phyloP scores from a whole-genome alignment of 2,888 invertebrate genomes.

The Pseudococcus jackbeardsleyi region DNA sequence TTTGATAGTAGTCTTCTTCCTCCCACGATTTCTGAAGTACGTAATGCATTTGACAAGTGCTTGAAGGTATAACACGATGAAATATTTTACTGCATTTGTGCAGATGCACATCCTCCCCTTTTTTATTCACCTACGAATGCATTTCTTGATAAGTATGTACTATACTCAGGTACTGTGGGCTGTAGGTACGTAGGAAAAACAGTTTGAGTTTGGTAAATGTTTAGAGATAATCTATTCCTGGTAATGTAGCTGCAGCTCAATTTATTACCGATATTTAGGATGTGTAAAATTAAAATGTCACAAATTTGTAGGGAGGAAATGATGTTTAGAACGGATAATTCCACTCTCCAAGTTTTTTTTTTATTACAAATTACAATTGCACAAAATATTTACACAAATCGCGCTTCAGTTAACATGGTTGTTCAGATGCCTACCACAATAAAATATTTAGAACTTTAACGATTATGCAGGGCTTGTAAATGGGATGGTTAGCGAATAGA shows the following conservation, averaged over 20 bases:
- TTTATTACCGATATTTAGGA: slow-evolving; percentile 37
- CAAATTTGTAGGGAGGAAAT: not conserved
- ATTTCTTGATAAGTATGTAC: not conserved
- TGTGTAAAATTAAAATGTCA: slow-evolving; percentile 18
- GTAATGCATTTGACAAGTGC: not conserved
- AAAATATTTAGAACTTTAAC: not conserved
- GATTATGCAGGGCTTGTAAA: not conserved
- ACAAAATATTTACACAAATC: slow-evolving; percentile 21
- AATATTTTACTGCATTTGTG: slow-evolving; percentile 9
- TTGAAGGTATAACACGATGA: not conserved
- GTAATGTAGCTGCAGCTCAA: not conserved
- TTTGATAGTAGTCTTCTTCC: not conserved
- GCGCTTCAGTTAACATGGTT: not conserved
- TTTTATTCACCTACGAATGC: not conserved
- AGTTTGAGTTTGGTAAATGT: not conserved
- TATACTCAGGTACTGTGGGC: not conserved
- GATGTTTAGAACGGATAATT: not conserved
- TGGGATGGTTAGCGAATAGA: not conserved
- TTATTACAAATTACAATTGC: slow-evolving; percentile 16
- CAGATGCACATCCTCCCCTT: not conserved
- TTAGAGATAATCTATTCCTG: not conserved
- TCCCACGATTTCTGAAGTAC: not conserved
- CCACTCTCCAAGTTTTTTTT: not conserved
- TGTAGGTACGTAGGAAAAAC: not conserved
- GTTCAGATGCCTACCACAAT: slow-evolving; percentile 1